Evolutionary conservation across 2,113 vertebrate genomes (phyloP), one percentile per base, ranked within the genome.

Genomic region (Limnothrissa miodon): DNA sequence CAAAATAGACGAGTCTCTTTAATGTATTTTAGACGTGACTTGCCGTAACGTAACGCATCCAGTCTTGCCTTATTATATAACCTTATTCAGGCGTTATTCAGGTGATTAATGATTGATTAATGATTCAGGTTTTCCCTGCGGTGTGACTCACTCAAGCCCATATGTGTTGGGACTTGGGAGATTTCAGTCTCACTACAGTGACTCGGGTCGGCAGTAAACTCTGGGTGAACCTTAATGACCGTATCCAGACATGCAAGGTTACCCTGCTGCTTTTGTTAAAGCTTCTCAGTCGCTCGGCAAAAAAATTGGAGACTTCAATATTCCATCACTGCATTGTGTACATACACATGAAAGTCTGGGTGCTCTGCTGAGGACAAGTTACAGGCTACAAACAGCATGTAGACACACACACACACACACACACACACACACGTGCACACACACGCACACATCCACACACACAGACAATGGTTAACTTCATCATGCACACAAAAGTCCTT

Each of bases 401-500:
- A 39, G 48, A 81, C 23, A 21, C 5, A 36, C n/a, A 39, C 80
- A 36, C 59, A 62, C 56, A 62, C 56, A 36, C 36, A 62, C 42
- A 25, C 39, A 21, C 39, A 29, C 53, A 56, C 33, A 42, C 25
- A 70, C n/a, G n/a, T n/a, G 33, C 56, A 39, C 80, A 81, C 23
- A 21, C 5, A 36, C n/a, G 21, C 80, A 36, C 59, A 62, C 56
- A 62, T n/a, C 21, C 36, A 62, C 42, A 25, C 39, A 21, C 39
- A 29, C 53, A 56, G 19, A 42, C 25, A 70, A 29, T 19, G 81
- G 59, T 29, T 11, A 70, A 44, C 39, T 45, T 82, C 7, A 33
- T 33, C 81, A 82, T 44, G 2, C n/a, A 42, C 81, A 82, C 81
- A 82, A 62, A 82, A 29, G 81, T 82, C 81, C 25, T 59, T 70